phyloP scores from a whole-genome alignment of 2,113 vertebrate species.

The Myotis davidii region DNA sequence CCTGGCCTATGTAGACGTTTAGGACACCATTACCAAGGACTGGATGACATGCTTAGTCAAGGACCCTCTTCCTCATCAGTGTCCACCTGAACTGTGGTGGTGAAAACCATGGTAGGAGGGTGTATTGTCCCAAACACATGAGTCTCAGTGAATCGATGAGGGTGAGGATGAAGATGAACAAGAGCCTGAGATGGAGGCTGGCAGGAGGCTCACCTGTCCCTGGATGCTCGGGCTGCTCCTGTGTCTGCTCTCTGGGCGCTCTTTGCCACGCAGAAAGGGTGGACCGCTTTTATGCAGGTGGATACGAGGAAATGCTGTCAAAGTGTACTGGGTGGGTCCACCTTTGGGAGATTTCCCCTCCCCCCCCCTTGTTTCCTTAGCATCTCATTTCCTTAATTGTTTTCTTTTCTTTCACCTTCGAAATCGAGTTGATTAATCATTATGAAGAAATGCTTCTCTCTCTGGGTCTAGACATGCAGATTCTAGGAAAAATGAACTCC shows the following conservation, averaged over 20 bases:
- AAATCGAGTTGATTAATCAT: constrained; percentile 74
- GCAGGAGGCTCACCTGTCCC: constrained; percentile 31
- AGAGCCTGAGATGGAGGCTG: not conserved
- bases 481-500: constrained; percentile 71
- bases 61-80: not conserved
- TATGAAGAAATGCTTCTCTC: constrained; percentile 71
- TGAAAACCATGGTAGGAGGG: not conserved
- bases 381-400: constrained; percentile 75
- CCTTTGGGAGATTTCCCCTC: not conserved
- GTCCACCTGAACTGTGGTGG: not conserved
- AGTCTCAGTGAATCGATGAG: not conserved
- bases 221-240: not conserved
- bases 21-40: not conserved
- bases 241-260: not conserved
- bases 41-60: not conserved
- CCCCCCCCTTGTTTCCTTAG: constrained; percentile 71
- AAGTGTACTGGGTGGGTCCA: constrained; percentile 51
- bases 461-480: constrained; percentile 67
- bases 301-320: constrained; percentile 79
- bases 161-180: too few species aligned
- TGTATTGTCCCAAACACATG: not conserved
- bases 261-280: constrained; percentile 21
- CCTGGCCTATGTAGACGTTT: not conserved
- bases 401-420: constrained; percentile 58
- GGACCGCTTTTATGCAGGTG: constrained; percentile 79